These are phyloP conservation scores for Reticulitermes lucifugus DNA, from an alignment of 2,888 invertebrate species.

Conservation along the genomic window DNA sequence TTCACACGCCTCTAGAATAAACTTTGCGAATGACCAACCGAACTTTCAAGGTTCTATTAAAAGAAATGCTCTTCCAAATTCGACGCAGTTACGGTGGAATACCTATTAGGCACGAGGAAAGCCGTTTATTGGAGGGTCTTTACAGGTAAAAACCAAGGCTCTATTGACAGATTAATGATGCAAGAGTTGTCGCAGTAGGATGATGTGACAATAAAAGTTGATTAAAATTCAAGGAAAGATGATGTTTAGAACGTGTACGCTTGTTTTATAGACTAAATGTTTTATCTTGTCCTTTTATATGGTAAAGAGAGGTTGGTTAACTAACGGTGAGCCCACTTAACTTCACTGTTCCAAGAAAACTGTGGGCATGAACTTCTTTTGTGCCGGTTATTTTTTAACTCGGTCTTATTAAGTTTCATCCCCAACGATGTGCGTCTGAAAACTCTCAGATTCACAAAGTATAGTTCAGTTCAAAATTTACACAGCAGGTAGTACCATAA, in stretches of 20 bases:
- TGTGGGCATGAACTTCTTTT: background rate
- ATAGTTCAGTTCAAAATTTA: too few species aligned
- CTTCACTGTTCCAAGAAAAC: background rate
- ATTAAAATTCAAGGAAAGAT: constrained; percentile 54
- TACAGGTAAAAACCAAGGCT: background rate
- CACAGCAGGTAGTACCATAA: too few species aligned
- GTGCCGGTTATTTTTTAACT: too few species aligned
- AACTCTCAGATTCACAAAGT: too few species aligned
- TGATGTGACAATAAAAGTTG: constrained; percentile 36
- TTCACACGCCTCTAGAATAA: background rate
- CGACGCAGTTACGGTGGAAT: background rate
- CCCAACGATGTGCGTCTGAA: too few species aligned
- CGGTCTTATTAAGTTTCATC: too few species aligned
- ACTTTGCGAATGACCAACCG: background rate
- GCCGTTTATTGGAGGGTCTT: background rate
- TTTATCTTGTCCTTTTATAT: background rate
- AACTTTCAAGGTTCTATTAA: background rate
- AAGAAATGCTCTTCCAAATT: background rate
- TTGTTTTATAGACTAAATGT: constrained; percentile 30
- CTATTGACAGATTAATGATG: constrained; percentile 17
- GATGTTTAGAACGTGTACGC: constrained; percentile 47
- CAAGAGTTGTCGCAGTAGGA: constrained; percentile 15
- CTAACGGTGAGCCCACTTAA: background rate
- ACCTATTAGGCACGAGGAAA: background rate
- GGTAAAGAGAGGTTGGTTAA: background rate